Evolutionary conservation across 2,797 vertebrate genomes (phyloP), one percentile per base, ranked within the genome.

Genomic region (Hapalemur alaotrensis): DNA sequence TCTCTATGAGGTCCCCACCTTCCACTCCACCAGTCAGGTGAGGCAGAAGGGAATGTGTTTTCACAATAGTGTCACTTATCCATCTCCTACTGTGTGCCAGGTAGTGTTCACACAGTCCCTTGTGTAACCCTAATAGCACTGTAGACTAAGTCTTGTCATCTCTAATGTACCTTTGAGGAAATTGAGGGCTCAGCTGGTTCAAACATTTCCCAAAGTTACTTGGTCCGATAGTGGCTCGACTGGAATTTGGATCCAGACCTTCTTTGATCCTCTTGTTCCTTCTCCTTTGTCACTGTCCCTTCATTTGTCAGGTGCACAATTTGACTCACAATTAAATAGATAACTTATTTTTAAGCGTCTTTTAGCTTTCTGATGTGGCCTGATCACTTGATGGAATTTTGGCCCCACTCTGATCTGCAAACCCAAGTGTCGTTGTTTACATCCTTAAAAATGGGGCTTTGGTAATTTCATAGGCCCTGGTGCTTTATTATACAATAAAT

Each of bases 401-500:
- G 38, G 48, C 41, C 67, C 83, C 86, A 63, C 57, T 52, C 54
- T 46, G 46, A 79, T 59, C 48, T 92, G 30, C 23, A 75, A 96
- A 78, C 95, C 32, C 48, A 82, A 75, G 23, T 84, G 50, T 85
- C 65, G 5, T 81, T 81, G 50, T 25, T 92, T 48, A 88, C 28
- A 69, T 76, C 90, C 59, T 69, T 63, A 52, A 81, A 92, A 23
- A 69, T 52, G 23, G 14, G 22, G 48, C 18, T 89, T 95, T 69
- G 12, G 46, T 70, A 67, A 89, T 90, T 90, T 87, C 76, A 76
- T 57, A 89, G 57, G 25, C 11, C 15, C 6, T 43, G 11, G 11
- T 63, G 25, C 95, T 94, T 10, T 46, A 46, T 90, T 76, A 76
- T 73, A 57, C n/a, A 76, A 32, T 79, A 87, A 92, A 88, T 88